phyloP scores from a whole-genome alignment of 37 sponge, comb jelly and placozoan species.

The Beroe ovata region DNA sequence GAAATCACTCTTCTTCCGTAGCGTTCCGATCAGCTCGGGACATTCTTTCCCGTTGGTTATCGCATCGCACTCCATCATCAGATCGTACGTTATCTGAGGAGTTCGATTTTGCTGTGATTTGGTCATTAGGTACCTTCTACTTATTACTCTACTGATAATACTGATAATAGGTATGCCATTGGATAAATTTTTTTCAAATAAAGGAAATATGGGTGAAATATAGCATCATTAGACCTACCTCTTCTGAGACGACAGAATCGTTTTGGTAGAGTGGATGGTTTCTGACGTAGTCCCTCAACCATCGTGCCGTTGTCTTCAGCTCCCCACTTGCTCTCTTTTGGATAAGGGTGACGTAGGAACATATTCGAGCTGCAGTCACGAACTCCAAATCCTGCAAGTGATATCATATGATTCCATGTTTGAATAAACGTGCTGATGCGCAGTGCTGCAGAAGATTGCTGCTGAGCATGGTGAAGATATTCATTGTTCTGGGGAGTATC shows the following conservation, averaged over 20 bases:
- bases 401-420: too few relatives aligned
- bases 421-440: too few relatives aligned
- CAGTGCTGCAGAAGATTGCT: too few relatives aligned
- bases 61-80: slow-evolving; percentile 45
- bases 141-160: too few relatives aligned
- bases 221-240: slow-evolving; percentile 19
- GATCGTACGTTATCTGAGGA: slow-evolving; percentile 32
- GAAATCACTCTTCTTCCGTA: slow-evolving; percentile 19
- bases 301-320: slow-evolving; percentile 84
- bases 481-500: too few relatives aligned
- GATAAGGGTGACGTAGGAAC: slow-evolving; percentile 48
- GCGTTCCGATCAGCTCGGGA: slow-evolving; percentile 37
- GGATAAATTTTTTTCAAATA: too few relatives aligned
- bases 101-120: too few relatives aligned
- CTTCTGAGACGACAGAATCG: slow-evolving; percentile 90
- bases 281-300: slow-evolving; percentile 81
- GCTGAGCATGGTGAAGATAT: too few relatives aligned
- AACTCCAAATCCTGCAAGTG: slow-evolving; percentile 49
- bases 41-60: slow-evolving; percentile 41
- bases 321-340: slow-evolving; percentile 75
- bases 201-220: too few relatives aligned
- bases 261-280: slow-evolving; percentile 86
- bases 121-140: too few relatives aligned
- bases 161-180: too few relatives aligned
- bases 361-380: slow-evolving; percentile 30